Percentiles rank a stretch among this genome's conserved stretches.
These are phyloP conservation scores for Centruroides vittatus DNA, from an alignment of 1,140 invertebrate species.

Conservation along the genomic window DNA sequence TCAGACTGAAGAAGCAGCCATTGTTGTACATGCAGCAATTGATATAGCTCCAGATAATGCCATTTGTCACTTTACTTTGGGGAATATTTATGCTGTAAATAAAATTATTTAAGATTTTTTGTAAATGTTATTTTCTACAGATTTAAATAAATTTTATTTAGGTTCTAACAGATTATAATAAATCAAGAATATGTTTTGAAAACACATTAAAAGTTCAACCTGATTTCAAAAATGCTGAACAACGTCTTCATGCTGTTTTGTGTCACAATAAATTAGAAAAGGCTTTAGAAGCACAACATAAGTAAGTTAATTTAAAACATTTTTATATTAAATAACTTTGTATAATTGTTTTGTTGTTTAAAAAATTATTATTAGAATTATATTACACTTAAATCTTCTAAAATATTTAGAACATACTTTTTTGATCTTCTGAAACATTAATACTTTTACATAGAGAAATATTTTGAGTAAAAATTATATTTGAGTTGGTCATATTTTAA, in stretches of 20 bases:
- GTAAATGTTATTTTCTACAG: too few species aligned
- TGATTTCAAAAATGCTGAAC: conserved; percentile 38
- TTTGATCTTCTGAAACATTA: too few species aligned
- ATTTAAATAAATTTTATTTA: conserved; percentile 7
- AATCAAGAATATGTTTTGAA: conserved; percentile 46
- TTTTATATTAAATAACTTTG: too few species aligned
- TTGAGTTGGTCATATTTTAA: too few species aligned
- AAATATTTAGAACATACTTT: too few species aligned
- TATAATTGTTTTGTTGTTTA: too few species aligned
- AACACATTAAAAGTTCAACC: conserved; percentile 50
- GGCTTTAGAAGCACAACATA: conserved; percentile 45
- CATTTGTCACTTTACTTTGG: conserved; percentile 60
- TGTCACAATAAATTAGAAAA: conserved; percentile 53
- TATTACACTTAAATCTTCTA: too few species aligned
- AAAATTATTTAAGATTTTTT: too few species aligned
- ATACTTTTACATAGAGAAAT: too few species aligned
- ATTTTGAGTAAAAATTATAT: too few species aligned
- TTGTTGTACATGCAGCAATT: conserved; percentile 59
- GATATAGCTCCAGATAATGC: conserved; percentile 56
- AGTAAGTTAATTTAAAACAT: conserved; percentile 35
- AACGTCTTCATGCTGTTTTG: conserved; percentile 46
- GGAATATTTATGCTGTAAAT: conserved; percentile 25
- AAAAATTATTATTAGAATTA: too few species aligned
- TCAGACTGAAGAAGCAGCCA: conserved; percentile 57
- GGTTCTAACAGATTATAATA: conserved; percentile 36